phyloP scores from a whole-genome alignment of 2,888 invertebrate species.

The Augiades crinisus region DNA sequence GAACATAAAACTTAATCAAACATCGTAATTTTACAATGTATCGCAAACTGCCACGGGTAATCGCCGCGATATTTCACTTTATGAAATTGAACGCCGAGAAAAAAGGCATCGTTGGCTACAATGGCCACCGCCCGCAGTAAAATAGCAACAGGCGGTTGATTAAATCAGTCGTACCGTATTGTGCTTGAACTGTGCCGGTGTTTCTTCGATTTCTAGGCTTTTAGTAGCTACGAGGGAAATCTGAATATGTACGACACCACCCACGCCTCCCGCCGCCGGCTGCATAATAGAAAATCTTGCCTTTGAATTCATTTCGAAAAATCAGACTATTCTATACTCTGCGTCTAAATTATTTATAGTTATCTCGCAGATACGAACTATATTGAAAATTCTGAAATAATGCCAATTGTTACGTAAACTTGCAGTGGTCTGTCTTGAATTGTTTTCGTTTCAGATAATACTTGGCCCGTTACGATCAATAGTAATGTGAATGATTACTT shows the following conservation, averaged over 20 bases:
- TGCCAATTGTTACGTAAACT: constrained; percentile 3
- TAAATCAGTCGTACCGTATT: constrained; percentile 36
- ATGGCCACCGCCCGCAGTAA: constrained; percentile 31
- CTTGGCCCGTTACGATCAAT: not conserved
- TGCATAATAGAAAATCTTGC: not conserved
- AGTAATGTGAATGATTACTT: no score
- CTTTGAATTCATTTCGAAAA: not conserved
- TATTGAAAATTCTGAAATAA: constrained; percentile 9
- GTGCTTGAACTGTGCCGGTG: constrained; percentile 7
- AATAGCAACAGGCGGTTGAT: constrained; percentile 49
- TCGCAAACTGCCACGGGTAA: constrained; percentile 20
- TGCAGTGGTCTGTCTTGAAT: not conserved
- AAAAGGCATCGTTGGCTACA: constrained; percentile 24
- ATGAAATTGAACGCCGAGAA: constrained; percentile 23
- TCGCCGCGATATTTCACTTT: constrained; percentile 20
- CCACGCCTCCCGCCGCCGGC: not conserved
- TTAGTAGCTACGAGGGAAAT: not conserved
- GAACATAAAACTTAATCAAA: constrained; percentile 4
- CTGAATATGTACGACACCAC: not conserved
- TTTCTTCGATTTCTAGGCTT: constrained; percentile 1
- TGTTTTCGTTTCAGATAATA: constrained; percentile 2
- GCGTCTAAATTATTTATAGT: not conserved
- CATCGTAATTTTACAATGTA: constrained; percentile 15
- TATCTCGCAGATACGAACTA: not conserved
- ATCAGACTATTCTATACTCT: not conserved